These are phyloP conservation scores for Eupithecia inturbata DNA, from an alignment of 2,888 invertebrate species.

Conservation along the genomic window DNA sequence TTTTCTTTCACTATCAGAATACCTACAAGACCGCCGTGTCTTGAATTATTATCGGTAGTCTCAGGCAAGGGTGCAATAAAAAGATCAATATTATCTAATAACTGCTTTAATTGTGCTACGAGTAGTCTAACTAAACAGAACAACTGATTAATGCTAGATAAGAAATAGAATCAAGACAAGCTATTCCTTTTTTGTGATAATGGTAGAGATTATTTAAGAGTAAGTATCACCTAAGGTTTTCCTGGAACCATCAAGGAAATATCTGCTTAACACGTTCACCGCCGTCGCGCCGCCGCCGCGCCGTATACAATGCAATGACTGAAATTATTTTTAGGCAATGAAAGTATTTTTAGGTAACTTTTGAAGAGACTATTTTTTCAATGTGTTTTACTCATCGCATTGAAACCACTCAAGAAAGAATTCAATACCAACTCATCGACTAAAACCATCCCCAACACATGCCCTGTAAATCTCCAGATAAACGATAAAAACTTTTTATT, in stretches of 20 bases:
- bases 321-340: too few species aligned
- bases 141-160: neutral
- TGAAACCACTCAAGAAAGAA: neutral
- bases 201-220: too few species aligned
- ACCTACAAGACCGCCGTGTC: neutral
- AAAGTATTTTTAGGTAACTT: too few species aligned
- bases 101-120: neutral
- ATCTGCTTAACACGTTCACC: too few species aligned
- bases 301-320: too few species aligned
- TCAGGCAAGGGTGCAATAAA: conserved; percentile 14
- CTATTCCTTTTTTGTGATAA: neutral
- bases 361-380: too few species aligned
- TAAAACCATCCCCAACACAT: conserved; percentile 39
- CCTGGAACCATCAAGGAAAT: too few species aligned
- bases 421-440: conserved; percentile 20
- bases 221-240: too few species aligned
- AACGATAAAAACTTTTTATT: conserved; percentile 57
- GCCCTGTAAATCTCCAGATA: conserved; percentile 41
- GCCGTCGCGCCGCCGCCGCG: too few species aligned
- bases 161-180: neutral
- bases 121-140: neutral
- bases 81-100: neutral
- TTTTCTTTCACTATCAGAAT: conserved; percentile 2
- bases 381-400: too few species aligned
- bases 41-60: conserved; percentile 4